Evolutionary conservation across 1,140 invertebrate genomes (phyloP).

Genomic region (Heliconius melpomene): DNA sequence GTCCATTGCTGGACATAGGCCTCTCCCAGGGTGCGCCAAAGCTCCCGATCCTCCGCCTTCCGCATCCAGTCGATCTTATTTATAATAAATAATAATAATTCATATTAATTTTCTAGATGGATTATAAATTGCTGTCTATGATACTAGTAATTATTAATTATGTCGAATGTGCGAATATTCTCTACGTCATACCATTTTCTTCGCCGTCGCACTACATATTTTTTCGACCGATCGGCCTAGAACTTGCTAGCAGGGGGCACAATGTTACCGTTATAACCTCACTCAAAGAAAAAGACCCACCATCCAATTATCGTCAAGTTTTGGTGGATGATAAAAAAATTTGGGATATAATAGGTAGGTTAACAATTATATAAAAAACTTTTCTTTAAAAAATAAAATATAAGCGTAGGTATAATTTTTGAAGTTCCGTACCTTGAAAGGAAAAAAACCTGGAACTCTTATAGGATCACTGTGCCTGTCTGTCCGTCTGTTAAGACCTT

Average conservation of each 20-base stretch:
- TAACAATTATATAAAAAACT: too few relatives aligned
- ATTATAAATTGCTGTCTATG: background rate
- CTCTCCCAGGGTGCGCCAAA: too few relatives aligned
- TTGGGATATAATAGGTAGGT: slow-evolving; percentile 72
- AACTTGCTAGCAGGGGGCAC: slow-evolving; percentile 82
- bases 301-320: slow-evolving; percentile 79
- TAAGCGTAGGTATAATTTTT: too few relatives aligned
- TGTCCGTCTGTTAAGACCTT: too few relatives aligned
- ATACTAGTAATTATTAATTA: slow-evolving; percentile 17
- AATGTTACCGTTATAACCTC: slow-evolving; percentile 83
- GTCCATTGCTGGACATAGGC: too few relatives aligned
- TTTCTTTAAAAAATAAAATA: too few relatives aligned
- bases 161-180: slow-evolving; percentile 58
- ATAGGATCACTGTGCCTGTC: too few relatives aligned
- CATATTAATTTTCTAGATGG: background rate
- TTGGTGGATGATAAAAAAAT: slow-evolving; percentile 78
- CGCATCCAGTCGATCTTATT: too few relatives aligned
- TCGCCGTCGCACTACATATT: slow-evolving; percentile 81
- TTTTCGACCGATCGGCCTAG: slow-evolving; percentile 80
- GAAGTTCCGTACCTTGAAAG: too few relatives aligned
- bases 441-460: too few relatives aligned
- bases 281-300: slow-evolving; percentile 67
- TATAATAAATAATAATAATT: background rate
- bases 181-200: slow-evolving; percentile 67
- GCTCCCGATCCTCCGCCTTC: too few relatives aligned